Conservation (phyloP, 2,888 invertebrate species). For the Drosophila neoperkinsi region DNA sequence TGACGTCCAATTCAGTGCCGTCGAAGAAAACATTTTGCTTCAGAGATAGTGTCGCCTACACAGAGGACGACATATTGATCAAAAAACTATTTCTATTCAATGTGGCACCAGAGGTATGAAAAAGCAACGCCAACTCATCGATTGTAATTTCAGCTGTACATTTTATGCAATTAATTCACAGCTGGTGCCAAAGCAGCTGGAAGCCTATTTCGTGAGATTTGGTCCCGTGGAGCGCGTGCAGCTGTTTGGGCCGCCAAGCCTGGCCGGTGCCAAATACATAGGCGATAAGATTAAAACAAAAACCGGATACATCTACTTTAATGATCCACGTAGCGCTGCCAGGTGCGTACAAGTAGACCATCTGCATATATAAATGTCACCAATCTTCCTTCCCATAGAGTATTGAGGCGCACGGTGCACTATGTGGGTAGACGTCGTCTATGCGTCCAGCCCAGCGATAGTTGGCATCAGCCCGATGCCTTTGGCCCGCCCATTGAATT, state of each 20-base stretch:
- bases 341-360: conserved; percentile 34
- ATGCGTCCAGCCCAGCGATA: conserved; percentile 52
- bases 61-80: conserved; percentile 59
- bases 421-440: conserved; percentile 26
- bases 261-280: neutral
- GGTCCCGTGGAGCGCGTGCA: conserved; percentile 37
- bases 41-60: conserved; percentile 46
- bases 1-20: too few species aligned
- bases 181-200: conserved; percentile 24
- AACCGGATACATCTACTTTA: conserved; percentile 40
- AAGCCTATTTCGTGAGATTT: conserved; percentile 33
- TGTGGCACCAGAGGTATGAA: conserved; percentile 41
- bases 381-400: conserved; percentile 10
- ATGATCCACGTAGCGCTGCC: conserved; percentile 41
- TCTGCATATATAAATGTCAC: neutral
- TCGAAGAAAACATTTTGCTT: conserved; percentile 29
- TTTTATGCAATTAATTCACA: conserved; percentile 11
- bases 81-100: conserved; percentile 41
- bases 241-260: conserved; percentile 1
- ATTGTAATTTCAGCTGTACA: neutral
- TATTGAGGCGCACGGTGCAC: conserved; percentile 31
- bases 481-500: neutral
- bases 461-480: conserved; percentile 67
- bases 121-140: too few species aligned
- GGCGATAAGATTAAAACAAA: neutral